These are phyloP conservation scores for Leuctra nigra DNA, from an alignment of 2,888 invertebrate species.

Conservation along the genomic window DNA sequence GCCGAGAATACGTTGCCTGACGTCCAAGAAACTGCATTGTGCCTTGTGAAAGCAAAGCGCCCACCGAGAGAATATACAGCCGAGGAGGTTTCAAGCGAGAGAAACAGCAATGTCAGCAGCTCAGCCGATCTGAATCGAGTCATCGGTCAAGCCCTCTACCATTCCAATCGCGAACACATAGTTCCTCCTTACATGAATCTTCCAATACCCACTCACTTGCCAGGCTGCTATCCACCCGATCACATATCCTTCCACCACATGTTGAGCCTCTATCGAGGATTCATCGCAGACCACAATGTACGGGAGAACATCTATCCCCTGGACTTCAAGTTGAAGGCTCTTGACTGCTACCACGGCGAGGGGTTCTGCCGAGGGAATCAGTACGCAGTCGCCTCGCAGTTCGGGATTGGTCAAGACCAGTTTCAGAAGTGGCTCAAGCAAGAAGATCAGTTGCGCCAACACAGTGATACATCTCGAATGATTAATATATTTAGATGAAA, in stretches of 20 bases:
- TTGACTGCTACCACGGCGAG: conserved; percentile 46
- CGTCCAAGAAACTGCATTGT: conserved; percentile 40
- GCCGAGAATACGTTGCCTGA: conserved; percentile 14
- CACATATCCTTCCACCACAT: conserved; percentile 12
- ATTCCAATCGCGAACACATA: conserved; percentile 11
- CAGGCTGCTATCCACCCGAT: neutral
- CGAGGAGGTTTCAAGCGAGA: neutral
- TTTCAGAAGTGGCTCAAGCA: conserved; percentile 52
- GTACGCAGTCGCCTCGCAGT: conserved; percentile 43
- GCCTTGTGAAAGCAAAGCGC: conserved; percentile 38
- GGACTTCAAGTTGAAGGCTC: conserved; percentile 35
- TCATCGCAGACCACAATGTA: conserved; percentile 13
- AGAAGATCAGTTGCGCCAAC: conserved; percentile 38
- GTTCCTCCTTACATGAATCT: neutral
- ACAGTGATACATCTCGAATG: conserved; percentile 5
- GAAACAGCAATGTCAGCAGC: conserved; percentile 6
- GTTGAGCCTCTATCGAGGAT: conserved; percentile 18
- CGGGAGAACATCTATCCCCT: conserved; percentile 22
- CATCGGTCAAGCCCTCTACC: conserved; percentile 13
- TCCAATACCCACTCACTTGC: neutral
- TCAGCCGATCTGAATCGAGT: conserved; percentile 9
- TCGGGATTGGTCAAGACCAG: conserved; percentile 44
- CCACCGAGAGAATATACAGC: neutral
- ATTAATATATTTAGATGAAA: conserved; percentile 4
- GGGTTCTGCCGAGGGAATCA: conserved; percentile 44